phyloP scores from a whole-genome alignment of 2,888 invertebrate species.

The Ochropacha duplaris region DNA sequence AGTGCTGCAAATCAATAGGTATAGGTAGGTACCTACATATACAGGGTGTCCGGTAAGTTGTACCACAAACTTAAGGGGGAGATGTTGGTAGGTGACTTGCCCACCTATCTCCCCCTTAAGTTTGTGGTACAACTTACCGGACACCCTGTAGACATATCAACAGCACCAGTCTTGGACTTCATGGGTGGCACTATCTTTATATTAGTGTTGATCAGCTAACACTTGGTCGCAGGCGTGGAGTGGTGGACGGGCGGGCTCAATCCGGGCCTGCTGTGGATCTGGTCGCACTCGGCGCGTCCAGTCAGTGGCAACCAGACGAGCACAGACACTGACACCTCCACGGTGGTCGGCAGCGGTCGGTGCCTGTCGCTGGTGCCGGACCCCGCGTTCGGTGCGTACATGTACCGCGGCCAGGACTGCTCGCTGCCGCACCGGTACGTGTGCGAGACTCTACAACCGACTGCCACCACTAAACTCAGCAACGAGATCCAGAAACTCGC shows the following conservation, averaged over 20 bases:
- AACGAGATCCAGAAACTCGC: slow-evolving; percentile 84
- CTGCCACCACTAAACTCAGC: slow-evolving; percentile 80
- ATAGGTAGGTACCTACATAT: too few species aligned
- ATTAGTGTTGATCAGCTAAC: too few species aligned
- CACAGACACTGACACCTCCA: slow-evolving; percentile 25
- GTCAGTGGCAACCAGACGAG: slow-evolving; percentile 76
- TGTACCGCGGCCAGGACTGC: slow-evolving; percentile 89
- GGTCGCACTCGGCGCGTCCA: slow-evolving; percentile 91
- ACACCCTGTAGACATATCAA: too few species aligned
- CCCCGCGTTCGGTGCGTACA: slow-evolving; percentile 82
- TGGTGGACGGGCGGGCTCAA: slow-evolving; percentile 94
- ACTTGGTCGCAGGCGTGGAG: slow-evolving; percentile 80
- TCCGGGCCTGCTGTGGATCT: slow-evolving; percentile 93
- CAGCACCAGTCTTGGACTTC: too few species aligned
- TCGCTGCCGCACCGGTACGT: slow-evolving; percentile 86
- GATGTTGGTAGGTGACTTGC: too few species aligned
- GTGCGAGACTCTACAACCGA: slow-evolving; percentile 84
- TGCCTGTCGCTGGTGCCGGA: slow-evolving; percentile 88
- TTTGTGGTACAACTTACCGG: too few species aligned
- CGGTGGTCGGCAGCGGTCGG: slow-evolving; percentile 84
- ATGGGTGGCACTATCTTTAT: too few species aligned
- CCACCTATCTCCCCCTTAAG: too few species aligned
- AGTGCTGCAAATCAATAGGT: too few species aligned
- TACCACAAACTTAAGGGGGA: too few species aligned
- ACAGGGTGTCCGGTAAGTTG: too few species aligned